These are phyloP conservation scores for Echiichthys vipera DNA, from an alignment of 2,797 vertebrate species.

Conservation along the genomic window DNA sequence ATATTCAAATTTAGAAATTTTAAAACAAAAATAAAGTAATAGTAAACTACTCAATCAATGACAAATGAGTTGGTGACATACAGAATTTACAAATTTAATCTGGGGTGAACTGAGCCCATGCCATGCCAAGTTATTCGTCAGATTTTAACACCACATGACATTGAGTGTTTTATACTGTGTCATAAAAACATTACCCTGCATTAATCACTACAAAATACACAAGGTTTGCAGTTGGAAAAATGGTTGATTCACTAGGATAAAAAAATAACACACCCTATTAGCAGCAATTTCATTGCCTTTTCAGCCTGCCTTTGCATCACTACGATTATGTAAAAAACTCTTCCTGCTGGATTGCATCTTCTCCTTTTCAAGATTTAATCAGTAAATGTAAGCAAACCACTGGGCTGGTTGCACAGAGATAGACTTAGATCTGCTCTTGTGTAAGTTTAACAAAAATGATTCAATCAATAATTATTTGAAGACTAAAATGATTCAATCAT, in stretches of 20 bases:
- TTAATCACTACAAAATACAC: conserved; percentile 12
- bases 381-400: neutral
- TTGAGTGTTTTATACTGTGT: neutral
- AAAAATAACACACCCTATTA: conserved; percentile 11
- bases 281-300: conserved; percentile 7
- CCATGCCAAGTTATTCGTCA: conserved; percentile 9
- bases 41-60: neutral
- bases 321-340: conserved; percentile 1
- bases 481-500: neutral
- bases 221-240: neutral
- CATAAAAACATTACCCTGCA: neutral
- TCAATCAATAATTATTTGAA: neutral
- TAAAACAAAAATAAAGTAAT: neutral
- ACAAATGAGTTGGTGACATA: neutral
- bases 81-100: conserved; percentile 7
- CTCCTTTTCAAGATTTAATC: neutral
- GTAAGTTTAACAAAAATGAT: neutral
- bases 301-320: conserved; percentile 20
- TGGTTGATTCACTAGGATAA: conserved; percentile 5
- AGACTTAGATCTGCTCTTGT: neutral
- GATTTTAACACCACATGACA: conserved; percentile 8
- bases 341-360: conserved; percentile 32
- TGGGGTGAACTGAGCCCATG: conserved; percentile 37
- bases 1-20: conserved; percentile 2
- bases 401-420: neutral